Conservation (phyloP, 2,888 invertebrate species). For the Campoletis raptor region DNA sequence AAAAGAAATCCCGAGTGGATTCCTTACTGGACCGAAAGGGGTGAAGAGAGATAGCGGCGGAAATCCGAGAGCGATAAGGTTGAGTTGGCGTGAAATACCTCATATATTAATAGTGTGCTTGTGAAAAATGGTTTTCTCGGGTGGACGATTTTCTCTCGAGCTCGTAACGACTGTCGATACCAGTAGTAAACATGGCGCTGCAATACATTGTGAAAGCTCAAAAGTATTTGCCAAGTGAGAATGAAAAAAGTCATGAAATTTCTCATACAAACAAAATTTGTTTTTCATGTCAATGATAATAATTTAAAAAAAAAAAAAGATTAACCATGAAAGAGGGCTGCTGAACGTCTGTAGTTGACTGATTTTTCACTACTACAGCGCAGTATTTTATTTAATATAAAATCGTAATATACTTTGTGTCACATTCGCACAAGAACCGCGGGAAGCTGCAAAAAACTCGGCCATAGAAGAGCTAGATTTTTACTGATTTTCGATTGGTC, state of each 20-base stretch:
- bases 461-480: no score
- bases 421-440: neutral
- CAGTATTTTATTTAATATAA: neutral
- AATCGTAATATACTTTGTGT: neutral
- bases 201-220: slow-evolving; percentile 14
- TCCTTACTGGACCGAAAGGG: neutral
- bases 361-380: neutral
- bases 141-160: slow-evolving; percentile 38
- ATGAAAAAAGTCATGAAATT: slow-evolving; percentile 18
- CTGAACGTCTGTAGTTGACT: neutral
- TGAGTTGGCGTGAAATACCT: slow-evolving; percentile 37
- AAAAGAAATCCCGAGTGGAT: neutral
- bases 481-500: no score
- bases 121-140: slow-evolving; percentile 48
- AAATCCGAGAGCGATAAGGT: neutral
- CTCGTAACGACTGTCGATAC: slow-evolving; percentile 47
- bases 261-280: neutral
- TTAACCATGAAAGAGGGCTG: neutral
- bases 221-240: slow-evolving; percentile 41
- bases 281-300: neutral
- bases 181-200: slow-evolving; percentile 39
- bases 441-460: no score
- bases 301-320: neutral
- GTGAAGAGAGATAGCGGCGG: neutral
- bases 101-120: slow-evolving; percentile 15